Percentiles rank a stretch among this genome's conserved stretches.
These are phyloP conservation scores for Trididemnum nubilum DNA, from an alignment of 23 tunicate species.

Conservation along the genomic window DNA sequence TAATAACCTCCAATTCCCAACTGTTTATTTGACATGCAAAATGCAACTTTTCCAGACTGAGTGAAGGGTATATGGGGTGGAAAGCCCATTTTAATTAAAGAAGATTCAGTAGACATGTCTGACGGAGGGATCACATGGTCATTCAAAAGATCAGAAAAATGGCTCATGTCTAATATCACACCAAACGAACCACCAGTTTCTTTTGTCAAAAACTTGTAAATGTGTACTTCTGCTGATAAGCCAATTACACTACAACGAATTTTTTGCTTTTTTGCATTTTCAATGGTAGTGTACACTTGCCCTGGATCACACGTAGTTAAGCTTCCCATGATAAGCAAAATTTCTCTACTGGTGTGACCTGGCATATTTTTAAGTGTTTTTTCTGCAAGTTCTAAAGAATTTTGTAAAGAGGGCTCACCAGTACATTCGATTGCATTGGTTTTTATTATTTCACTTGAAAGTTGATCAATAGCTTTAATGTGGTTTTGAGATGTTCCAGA, in stretches of 20 bases:
- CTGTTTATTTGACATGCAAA: constrained; percentile 74
- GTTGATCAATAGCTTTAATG: constrained; percentile 38
- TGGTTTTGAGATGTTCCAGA: constrained; percentile 76
- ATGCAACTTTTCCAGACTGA: constrained; percentile 56
- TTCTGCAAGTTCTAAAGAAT: constrained; percentile 72
- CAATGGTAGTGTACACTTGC: constrained; percentile 58
- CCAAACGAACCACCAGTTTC: constrained; percentile 79
- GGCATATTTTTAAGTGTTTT: constrained; percentile 79
- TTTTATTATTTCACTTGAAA: constrained; percentile 46
- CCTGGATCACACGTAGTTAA: constrained; percentile 86
- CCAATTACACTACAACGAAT: constrained; percentile 93
- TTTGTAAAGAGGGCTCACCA: constrained; percentile 93
- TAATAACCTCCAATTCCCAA: constrained; percentile 81
- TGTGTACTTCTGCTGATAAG: constrained; percentile 92
- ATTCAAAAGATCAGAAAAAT: constrained; percentile 71
- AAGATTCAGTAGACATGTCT: constrained; percentile 63
- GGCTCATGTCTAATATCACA: constrained; percentile 68
- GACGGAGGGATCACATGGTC: constrained; percentile 82
- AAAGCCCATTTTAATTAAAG: constrained; percentile 96
- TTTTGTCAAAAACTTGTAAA: constrained; percentile 67
- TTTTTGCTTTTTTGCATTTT: constrained; percentile 53
- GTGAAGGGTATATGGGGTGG: constrained; percentile 63
- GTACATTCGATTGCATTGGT: constrained; percentile 63
- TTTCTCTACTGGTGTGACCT: constrained; percentile 79
- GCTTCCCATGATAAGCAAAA: constrained; percentile 70